Percentiles rank a stretch among this genome's conserved stretches.
phyloP scores from a whole-genome alignment of 2,113 vertebrate genomes.

The Ranitomeya imitator region DNA sequence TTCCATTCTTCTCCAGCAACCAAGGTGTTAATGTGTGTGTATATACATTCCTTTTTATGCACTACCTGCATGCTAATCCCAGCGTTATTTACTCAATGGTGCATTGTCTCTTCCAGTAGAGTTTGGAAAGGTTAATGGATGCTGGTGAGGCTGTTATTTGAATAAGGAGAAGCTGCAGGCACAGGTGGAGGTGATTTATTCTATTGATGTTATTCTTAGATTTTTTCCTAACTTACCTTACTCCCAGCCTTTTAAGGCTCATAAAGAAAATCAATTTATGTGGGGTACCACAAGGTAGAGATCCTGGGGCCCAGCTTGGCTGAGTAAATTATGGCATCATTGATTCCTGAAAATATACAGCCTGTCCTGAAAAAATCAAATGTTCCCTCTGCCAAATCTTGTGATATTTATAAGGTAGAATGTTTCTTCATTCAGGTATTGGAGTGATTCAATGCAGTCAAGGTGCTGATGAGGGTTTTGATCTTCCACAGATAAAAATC shows the following conservation, averaged over 20 bases:
- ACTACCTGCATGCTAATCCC: conserved; percentile 30
- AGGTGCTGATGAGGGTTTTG: no score
- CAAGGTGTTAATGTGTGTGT: conserved; percentile 39
- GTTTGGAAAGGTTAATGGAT: conserved; percentile 50
- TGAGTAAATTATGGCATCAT: no score
- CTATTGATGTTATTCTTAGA: background rate
- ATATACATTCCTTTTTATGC: conserved; percentile 51
- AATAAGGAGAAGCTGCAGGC: conserved; percentile 45
- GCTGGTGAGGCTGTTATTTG: conserved; percentile 37
- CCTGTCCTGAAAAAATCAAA: no score
- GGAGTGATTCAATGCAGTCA: no score
- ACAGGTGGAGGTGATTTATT: conserved; percentile 37
- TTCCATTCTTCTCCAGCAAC: background rate
- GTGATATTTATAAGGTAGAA: no score
- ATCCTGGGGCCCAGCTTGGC: no score
- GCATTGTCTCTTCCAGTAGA: conserved; percentile 21
- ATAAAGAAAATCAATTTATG: no score
- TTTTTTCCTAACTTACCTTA: background rate
- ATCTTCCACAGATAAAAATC: no score
- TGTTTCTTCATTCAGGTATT: no score
- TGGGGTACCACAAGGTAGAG: no score
- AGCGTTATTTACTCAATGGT: conserved; percentile 33
- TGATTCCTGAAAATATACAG: no score
- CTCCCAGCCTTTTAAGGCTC: background rate
- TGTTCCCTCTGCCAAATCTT: no score